phyloP scores from a whole-genome alignment of 2,113 vertebrate species.

The Cardinalis cardinalis region DNA sequence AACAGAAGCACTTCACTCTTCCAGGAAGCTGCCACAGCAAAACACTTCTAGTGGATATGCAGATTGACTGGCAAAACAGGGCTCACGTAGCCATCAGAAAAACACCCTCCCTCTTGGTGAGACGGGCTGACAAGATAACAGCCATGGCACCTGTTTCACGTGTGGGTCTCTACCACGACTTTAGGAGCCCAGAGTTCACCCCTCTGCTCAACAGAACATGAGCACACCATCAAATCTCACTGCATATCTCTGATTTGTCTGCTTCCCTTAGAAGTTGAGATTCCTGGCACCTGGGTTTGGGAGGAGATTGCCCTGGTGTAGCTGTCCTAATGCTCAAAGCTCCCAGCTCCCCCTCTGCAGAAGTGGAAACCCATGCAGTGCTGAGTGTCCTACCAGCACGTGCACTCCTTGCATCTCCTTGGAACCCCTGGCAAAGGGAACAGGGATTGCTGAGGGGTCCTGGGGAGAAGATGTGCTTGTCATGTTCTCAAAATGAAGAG shows the following conservation, averaged over 20 bases:
- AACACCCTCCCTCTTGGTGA: neutral
- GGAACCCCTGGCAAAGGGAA: neutral
- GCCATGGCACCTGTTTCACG: neutral
- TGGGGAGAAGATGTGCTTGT: neutral
- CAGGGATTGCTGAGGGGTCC: neutral
- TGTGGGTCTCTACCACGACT: accelerated
- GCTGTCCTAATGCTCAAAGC: neutral
- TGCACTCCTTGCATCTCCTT: neutral
- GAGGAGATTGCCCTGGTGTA: neutral
- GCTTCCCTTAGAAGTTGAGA: neutral
- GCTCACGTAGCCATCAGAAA: neutral
- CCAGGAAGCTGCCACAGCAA: neutral
- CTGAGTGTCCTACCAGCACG: neutral
- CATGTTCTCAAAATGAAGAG: neutral
- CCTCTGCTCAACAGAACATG: neutral
- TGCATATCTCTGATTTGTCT: neutral
- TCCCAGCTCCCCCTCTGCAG: neutral
- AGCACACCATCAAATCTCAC: neutral
- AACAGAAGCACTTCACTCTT: neutral
- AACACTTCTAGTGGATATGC: neutral
- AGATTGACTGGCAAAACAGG: neutral
- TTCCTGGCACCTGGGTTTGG: neutral
- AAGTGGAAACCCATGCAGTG: neutral
- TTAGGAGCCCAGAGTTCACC: neutral
- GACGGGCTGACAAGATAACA: neutral